Evolutionary conservation across 1,140 invertebrate genomes (phyloP), one percentile per base, ranked within the genome.

Genomic region (Palaemon carinicauda): DNA sequence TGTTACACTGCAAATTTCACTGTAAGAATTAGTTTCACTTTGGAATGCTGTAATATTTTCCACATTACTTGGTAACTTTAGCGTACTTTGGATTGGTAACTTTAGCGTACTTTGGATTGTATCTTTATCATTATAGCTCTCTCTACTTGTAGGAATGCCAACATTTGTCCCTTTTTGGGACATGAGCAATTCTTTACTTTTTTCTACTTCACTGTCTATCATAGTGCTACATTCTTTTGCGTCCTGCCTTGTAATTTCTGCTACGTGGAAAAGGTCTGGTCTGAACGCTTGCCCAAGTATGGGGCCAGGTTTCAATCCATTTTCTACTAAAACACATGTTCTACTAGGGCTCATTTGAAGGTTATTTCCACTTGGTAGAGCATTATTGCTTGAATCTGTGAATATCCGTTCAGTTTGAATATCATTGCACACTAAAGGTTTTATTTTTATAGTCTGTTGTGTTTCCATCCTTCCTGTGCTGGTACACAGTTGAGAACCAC

Each of bases 91-190:
- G 29, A 52, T 10, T 31, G 53, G 24, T 7, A 53, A 51, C 24
- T 24, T n/a, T 14, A n/a, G 24, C 12, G 53, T 12, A 71, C 54
- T 60, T 9, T 24, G 31, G 29, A 52, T 10, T 31, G 53, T 21
- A 17, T 53, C 54, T 56, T 24, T 74, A 21, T 29, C 33, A 27
- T 12, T 21, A 3, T 80, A 19, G 21, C 54, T n/a, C 21, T 71
- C 31, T 27, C 60, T 29, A 60, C 29, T 78, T n/a, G 74, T n/a
- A 10, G 82, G 24, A 7, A 85, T 51, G 24, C 50, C 77, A 31
- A 75, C 21, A 24, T 71, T 85, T 50, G 82, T 52, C 19, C 79
- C 69, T 52, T 60, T 69, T 19, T 60, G 84, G 24, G 77, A 65
- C 9, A 80, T 19, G 29, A 86, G 51, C 1, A 79, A 75, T n/a